Conservation (phyloP, 2,797 vertebrate species). For the Rhinoraja longicauda region DNA sequence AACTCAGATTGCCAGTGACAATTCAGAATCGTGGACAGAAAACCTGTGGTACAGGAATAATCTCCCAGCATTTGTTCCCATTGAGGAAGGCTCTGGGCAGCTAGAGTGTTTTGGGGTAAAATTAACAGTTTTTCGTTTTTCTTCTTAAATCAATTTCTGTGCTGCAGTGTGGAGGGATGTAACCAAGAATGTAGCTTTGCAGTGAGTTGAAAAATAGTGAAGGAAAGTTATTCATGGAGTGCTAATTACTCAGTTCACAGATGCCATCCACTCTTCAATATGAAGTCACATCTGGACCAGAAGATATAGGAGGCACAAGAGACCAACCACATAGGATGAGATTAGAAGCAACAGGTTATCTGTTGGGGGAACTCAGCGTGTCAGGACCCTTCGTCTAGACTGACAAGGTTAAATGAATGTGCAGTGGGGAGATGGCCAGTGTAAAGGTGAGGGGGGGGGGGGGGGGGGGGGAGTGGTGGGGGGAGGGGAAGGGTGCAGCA, state of each 20-base stretch:
- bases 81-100: not conserved
- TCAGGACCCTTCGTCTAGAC: too few species aligned
- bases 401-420: too few species aligned
- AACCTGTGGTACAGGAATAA: not conserved
- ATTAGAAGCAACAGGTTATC: too few species aligned
- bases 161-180: not conserved
- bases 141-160: not conserved
- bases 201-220: slow-evolving; percentile 2
- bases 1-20: not conserved
- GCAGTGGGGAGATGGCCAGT: too few species aligned
- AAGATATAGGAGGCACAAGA: not conserved
- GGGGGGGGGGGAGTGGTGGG: too few species aligned
- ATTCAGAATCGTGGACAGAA: not conserved
- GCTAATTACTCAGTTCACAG: not conserved
- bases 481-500: too few species aligned
- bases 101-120: not conserved
- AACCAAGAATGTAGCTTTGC: not conserved
- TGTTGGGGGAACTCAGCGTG: too few species aligned
- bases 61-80: not conserved
- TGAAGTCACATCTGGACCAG: not conserved
- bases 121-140: not conserved
- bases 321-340: too few species aligned
- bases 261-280: not conserved
- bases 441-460: too few species aligned
- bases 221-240: not conserved